Conservation (phyloP, 2,888 invertebrate genomes). For the Muschampia plurimacula region DNA sequence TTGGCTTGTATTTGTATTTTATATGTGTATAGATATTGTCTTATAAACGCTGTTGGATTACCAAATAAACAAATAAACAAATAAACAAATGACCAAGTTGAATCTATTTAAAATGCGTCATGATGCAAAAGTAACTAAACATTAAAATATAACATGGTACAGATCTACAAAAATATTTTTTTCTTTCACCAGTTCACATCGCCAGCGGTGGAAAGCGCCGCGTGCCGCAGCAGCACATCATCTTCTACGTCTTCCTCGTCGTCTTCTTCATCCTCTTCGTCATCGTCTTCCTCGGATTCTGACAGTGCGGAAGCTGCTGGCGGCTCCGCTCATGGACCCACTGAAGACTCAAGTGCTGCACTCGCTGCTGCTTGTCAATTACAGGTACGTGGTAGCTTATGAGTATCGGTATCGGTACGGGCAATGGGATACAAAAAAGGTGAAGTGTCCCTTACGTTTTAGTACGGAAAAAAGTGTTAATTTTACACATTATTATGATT, state of each 20-base stretch:
- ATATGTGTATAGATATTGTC: too few relatives aligned
- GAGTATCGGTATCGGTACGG: too few relatives aligned
- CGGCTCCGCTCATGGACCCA: conserved; percentile 70
- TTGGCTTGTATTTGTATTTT: too few relatives aligned
- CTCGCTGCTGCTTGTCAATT: conserved; percentile 85
- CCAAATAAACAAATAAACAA: too few relatives aligned
- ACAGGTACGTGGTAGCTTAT: conserved; percentile 63
- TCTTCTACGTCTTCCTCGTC: conserved; percentile 77
- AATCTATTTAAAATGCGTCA: too few relatives aligned
- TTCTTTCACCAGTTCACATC: conserved; percentile 67
- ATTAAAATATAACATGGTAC: not conserved
- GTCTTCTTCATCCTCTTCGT: conserved; percentile 78
- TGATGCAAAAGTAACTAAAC: too few relatives aligned
- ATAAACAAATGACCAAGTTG: too few relatives aligned
- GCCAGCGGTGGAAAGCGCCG: conserved; percentile 68
- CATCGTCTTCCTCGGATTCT: conserved; percentile 78
- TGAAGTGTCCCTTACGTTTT: too few relatives aligned
- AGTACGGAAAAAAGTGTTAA: too few relatives aligned
- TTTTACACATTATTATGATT: too few relatives aligned
- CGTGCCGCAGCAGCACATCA: conserved; percentile 75
- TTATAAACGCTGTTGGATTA: too few relatives aligned
- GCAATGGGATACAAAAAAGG: too few relatives aligned
- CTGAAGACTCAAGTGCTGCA: conserved; percentile 84
- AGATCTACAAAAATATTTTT: not conserved
- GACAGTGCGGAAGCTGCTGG: conserved; percentile 77